Base-by-base conservation (phyloP, 1,140 invertebrate genomes). In the Gerris buenoi region DNA sequence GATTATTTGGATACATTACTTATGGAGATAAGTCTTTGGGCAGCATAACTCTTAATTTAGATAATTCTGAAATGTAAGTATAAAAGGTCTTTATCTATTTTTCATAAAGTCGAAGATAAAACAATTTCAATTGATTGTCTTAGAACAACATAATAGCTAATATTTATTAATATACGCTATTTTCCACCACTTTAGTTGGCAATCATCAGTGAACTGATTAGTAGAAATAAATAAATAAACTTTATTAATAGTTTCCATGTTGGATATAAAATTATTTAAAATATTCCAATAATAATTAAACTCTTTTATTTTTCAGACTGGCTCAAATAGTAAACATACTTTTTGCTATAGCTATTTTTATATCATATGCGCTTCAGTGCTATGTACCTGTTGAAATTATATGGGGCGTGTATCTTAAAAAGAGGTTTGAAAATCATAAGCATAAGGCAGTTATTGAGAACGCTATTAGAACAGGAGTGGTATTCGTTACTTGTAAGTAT, bases 341-440 rank as follows among this genome's bases (percentile, higher is more conserved):
- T 75, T 95, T 95, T 75, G 88, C 90, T 0, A 71, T 94, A 1
- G 90, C 91, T 0, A 93, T 95, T 33, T 94, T 91, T 76, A 87
- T 95, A 64, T 89, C 90, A 0, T 96, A 95, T 79, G 89, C 88
- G 1, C 79, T 97, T n/a, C 94, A 97, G 78, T 88, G 92, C 60
- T 98, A 94, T 77, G 93, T 97, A 1, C 92, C 95, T 0, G 85
- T 95, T 14, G 86, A 90, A 68, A 93, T 97, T 33, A 80, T 95
- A 26, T 95, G 92, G 91, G 84, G 86, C n/a, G 84, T 81, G 2
- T 88, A 88, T 72, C 70, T 88, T 27, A 76, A 80, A 15, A 82
- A 84, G 14, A 76, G 78, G n/a, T 71, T 87, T 23, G 75, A 81
- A 64, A 75, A 79, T 26, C 75, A 77, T 1, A 79, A 81, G 25